A percentile compares a stretch with the other conserved stretches of the same genome.
phyloP scores from a whole-genome alignment of 2,797 vertebrate genomes.

The Mallotus villosus region DNA sequence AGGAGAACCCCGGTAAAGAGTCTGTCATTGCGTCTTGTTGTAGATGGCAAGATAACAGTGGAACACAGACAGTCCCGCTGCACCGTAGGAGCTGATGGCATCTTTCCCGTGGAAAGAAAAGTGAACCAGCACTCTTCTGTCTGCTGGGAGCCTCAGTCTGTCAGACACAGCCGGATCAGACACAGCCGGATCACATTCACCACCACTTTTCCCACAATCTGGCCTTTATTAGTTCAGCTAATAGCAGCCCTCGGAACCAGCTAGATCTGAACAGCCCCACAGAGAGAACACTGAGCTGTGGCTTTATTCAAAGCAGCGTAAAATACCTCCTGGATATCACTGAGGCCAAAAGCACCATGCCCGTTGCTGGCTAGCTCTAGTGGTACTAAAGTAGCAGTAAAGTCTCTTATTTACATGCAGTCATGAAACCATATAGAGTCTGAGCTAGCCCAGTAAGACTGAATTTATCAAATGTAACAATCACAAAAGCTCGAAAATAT shows the following conservation, averaged over 20 bases:
- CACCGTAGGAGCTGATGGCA: conserved; percentile 57
- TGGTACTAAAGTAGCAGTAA: conserved; percentile 43
- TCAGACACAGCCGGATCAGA: conserved; percentile 67
- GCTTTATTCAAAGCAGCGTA: conserved; percentile 60
- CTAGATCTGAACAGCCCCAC: conserved; percentile 72
- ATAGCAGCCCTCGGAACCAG: conserved; percentile 70
- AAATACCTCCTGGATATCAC: conserved; percentile 52
- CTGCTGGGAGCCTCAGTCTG: conserved; percentile 73
- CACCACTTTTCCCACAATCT: conserved; percentile 76
- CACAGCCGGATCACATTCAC: conserved; percentile 73
- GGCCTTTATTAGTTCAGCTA: conserved; percentile 74
- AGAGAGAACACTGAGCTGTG: conserved; percentile 62
- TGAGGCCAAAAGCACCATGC: conserved; percentile 55
- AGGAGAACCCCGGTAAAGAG: conserved; percentile 49
- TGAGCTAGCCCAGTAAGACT: background rate
- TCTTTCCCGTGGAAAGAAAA: conserved; percentile 72
- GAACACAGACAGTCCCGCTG: conserved; percentile 63
- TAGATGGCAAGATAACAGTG: conserved; percentile 63
- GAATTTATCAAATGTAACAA: no score
- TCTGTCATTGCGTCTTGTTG: conserved; percentile 52
- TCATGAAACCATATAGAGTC: background rate
- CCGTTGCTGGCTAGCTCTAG: conserved; percentile 48
- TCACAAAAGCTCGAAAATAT: no score
- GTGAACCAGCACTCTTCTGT: conserved; percentile 54
- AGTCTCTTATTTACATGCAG: background rate